Evolutionary conservation across 2,888 invertebrate genomes (phyloP).

Genomic region (Hecatera dysodea): DNA sequence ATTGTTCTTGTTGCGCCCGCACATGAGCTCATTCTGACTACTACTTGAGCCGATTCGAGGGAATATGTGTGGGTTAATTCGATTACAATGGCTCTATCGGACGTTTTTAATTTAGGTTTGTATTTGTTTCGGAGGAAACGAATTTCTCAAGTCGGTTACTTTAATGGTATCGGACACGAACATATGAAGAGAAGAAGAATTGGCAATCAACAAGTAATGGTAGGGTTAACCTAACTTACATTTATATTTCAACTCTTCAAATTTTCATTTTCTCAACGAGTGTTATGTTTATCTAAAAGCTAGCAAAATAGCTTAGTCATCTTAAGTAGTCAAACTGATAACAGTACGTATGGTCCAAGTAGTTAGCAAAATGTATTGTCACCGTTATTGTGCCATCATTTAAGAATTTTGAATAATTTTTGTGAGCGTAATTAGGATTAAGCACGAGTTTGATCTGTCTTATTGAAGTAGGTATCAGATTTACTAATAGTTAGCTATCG

Average conservation of each 20-base stretch:
- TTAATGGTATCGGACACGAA: background rate
- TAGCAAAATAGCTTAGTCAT: background rate
- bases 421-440: background rate
- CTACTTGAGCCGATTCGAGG: conserved; percentile 59
- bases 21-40: conserved; percentile 81
- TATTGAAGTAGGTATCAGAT: background rate
- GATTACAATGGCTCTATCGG: conserved; percentile 57
- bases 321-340: conserved; percentile 11
- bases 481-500: background rate
- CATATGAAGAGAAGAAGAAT: background rate
- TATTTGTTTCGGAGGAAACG: conserved; percentile 16
- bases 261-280: background rate
- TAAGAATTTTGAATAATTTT: background rate
- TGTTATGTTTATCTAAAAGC: background rate
- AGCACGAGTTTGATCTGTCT: too few relatives aligned
- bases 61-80: conserved; percentile 64
- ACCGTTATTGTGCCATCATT: background rate
- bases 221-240: background rate
- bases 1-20: conserved; percentile 78
- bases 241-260: background rate
- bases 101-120: conserved; percentile 51
- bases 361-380: conserved; percentile 1
- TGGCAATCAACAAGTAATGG: too few relatives aligned
- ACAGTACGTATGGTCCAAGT: background rate
- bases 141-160: background rate